Percentiles rank a stretch among this genome's conserved stretches.
phyloP scores from a whole-genome alignment of 2,888 invertebrate species.

The Xylota segnis region DNA sequence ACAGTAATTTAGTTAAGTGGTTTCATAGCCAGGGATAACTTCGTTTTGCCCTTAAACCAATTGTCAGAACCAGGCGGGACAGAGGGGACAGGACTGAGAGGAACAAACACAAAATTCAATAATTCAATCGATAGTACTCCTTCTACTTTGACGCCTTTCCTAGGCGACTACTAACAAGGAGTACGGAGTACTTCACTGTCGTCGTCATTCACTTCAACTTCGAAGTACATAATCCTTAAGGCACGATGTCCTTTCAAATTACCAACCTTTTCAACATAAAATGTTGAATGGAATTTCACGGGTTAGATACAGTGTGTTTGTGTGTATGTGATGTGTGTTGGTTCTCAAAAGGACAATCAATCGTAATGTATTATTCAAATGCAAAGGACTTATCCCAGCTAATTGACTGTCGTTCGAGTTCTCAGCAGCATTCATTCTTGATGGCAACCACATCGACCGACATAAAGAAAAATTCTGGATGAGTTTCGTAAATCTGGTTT shows the following conservation, averaged over 20 bases:
- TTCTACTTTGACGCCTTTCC: background rate
- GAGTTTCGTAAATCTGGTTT: conserved; percentile 7
- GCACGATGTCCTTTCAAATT: conserved; percentile 44
- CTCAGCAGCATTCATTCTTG: conserved; percentile 1
- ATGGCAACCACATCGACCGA: background rate
- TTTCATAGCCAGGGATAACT: conserved; percentile 43
- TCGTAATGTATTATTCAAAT: conserved; percentile 47
- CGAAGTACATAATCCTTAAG: conserved; percentile 26
- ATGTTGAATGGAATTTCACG: conserved; percentile 5
- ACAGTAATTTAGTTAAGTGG: conserved; percentile 47
- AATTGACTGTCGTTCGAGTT: conserved; percentile 25
- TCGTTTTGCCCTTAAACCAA: conserved; percentile 39
- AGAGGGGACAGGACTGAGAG: background rate
- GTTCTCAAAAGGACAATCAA: conserved; percentile 39
- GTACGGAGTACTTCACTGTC: background rate
- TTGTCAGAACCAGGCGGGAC: background rate
- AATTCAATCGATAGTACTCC: conserved; percentile 25
- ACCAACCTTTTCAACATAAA: conserved; percentile 1
- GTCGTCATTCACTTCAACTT: conserved; percentile 32
- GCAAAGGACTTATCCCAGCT: conserved; percentile 25
- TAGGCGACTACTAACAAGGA: background rate
- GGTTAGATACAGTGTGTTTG: background rate
- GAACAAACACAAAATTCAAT: background rate
- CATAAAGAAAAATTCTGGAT: background rate
- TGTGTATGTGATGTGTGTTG: conserved; percentile 1